Evolutionary conservation across 1,140 invertebrate species (phyloP), one percentile per base, ranked within the genome.

Genomic region (Saccostrea cuccullata): DNA sequence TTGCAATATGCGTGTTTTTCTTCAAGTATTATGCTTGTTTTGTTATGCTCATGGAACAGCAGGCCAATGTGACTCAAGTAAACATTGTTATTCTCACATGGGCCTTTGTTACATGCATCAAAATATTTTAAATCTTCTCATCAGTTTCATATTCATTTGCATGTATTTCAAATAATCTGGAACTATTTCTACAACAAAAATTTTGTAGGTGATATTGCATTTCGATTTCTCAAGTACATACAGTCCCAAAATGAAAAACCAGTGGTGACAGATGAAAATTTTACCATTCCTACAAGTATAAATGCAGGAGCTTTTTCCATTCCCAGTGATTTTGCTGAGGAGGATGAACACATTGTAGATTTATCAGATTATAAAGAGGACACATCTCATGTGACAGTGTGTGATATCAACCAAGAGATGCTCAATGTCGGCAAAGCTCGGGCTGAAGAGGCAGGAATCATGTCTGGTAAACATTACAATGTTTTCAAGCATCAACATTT

Each of bases 321-420:
- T 84, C 86, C 86, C 30, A 47, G 83, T 47, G 82, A 67, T 84
- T 23, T 83, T 56, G 58, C 60, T 8, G 55, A 85, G 26, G 82
- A 84, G 55, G 40, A 84, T 20, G 47, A 55, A 55, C 9, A 47
- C 11, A 36, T 8, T 47, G 30, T 55, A 30, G 82, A 56, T 84
- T 55, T 56, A 55, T 84, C 17, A 9, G 23, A 36, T 40, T 55
- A 70, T 60, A 60, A 67, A 88, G 73, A 64, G 11, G 47, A 82
- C 40, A 67, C 70, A 17, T 90, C 89, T 84, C 92, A 95, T 91
- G 95, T 99, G n/a, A 98, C 97, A 15, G 97, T 99, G 0, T 97
- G 96, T 93, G 99, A 99, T 95, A 99, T 99, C 70, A 99, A 99
- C 95, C 95, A 97, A 91, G 96, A 97, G 88, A 99, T 99, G 99